A percentile compares a stretch with the other conserved stretches of the same genome.
These are phyloP conservation scores for Eubucco bourcierii DNA, from an alignment of 2,113 vertebrate genomes.

Conservation along the genomic window DNA sequence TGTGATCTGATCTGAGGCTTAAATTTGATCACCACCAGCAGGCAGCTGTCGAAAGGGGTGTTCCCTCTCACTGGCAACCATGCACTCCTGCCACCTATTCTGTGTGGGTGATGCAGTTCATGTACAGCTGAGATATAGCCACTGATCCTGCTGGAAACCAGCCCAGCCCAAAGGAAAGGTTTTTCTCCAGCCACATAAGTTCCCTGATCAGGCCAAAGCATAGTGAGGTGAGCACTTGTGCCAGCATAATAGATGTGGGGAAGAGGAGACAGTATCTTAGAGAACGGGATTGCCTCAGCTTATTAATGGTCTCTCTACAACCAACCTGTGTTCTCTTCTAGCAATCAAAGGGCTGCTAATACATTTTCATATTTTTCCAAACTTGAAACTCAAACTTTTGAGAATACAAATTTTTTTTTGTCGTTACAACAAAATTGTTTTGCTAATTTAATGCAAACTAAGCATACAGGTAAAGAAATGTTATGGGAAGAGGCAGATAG, in stretches of 20 bases:
- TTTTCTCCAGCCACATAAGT: background rate
- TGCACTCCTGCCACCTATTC: fast-evolving
- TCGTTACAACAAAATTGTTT: background rate
- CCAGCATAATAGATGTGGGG: fast-evolving
- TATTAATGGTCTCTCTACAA: background rate
- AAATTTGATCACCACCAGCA: background rate
- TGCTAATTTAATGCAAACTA: background rate
- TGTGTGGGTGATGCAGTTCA: background rate
- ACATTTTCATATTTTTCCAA: background rate
- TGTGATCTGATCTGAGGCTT: background rate
- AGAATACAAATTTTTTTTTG: background rate
- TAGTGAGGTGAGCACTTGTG: background rate
- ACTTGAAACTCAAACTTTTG: background rate
- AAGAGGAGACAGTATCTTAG: background rate
- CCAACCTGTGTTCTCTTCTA: background rate
- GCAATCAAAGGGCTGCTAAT: background rate
- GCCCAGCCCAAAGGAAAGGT: background rate
- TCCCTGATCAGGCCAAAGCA: background rate
- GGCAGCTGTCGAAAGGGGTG: background rate
- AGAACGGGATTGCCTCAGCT: background rate
- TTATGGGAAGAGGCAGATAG: background rate
- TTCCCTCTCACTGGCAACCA: background rate
- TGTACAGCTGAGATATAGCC: background rate
- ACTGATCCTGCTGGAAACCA: background rate
- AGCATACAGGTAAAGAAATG: background rate